phyloP scores from a whole-genome alignment of 2,113 vertebrate genomes.

The Dryoscopus gambensis region DNA sequence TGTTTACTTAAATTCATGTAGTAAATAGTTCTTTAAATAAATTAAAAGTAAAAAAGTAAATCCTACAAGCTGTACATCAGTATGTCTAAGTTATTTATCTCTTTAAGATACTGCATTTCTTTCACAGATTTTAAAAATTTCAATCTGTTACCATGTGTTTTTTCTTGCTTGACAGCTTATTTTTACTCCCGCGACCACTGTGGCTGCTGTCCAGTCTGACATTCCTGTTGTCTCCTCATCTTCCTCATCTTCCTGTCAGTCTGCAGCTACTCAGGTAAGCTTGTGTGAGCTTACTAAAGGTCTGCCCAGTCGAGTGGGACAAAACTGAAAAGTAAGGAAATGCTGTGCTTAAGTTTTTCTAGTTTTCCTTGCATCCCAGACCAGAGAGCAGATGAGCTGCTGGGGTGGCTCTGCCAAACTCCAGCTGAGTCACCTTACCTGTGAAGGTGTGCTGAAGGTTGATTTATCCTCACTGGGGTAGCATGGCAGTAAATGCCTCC shows the following conservation, averaged over 20 bases:
- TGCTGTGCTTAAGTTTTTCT: background rate
- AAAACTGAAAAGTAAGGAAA: background rate
- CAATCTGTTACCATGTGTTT: background rate
- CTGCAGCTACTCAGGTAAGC: constrained; percentile 87
- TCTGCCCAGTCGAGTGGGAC: background rate
- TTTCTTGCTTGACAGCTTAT: constrained; percentile 82
- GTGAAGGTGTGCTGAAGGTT: background rate
- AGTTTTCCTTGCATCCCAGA: background rate
- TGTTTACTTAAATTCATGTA: background rate
- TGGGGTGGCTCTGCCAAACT: background rate
- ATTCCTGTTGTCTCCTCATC: constrained; percentile 84
- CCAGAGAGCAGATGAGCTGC: background rate
- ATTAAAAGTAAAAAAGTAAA: background rate
- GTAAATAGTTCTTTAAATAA: background rate
- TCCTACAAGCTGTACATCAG: background rate
- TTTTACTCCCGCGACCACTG: constrained; percentile 90
- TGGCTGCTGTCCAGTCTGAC: constrained; percentile 90
- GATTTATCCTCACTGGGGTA: background rate
- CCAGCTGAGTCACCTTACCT: background rate
- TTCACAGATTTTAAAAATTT: background rate
- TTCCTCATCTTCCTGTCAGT: constrained; percentile 80
- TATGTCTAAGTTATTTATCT: background rate
- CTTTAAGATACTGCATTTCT: background rate
- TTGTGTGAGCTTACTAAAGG: background rate
- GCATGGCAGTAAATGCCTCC: background rate